A percentile compares a stretch with the other conserved stretches of the same genome.
phyloP scores from a whole-genome alignment of 92 coral and sea anemone genomes.

The Epizoanthus stellaris region DNA sequence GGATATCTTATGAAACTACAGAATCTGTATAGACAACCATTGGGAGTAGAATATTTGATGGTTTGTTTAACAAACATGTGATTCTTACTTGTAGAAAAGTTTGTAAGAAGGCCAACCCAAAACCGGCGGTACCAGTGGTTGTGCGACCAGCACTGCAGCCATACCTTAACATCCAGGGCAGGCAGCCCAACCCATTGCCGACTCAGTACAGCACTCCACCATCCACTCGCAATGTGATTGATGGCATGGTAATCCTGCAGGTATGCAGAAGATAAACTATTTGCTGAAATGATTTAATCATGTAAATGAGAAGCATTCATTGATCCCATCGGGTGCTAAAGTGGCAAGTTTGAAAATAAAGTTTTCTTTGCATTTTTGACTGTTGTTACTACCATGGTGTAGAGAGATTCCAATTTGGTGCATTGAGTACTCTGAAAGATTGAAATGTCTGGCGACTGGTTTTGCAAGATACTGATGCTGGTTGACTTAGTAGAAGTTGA shows the following conservation, averaged over 20 bases:
- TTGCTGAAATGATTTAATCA: no score
- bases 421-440: no score
- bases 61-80: not conserved
- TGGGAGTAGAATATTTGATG: not conserved
- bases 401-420: no score
- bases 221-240: not conserved
- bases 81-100: not conserved
- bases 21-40: not conserved
- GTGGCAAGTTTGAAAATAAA: no score
- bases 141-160: conserved; percentile 3
- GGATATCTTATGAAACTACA: not conserved
- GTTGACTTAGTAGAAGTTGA: no score
- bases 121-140: not conserved
- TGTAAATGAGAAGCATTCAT: no score
- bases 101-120: not conserved
- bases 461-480: no score
- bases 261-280: not conserved
- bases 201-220: not conserved
- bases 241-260: conserved; percentile 31
- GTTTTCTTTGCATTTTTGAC: no score
- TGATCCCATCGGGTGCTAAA: no score
- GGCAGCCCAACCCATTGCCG: no score
- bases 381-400: no score
- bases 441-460: no score
- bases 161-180: not conserved